phyloP scores from a whole-genome alignment of 2,113 vertebrate genomes.

The Oreotragus oreotragus region DNA sequence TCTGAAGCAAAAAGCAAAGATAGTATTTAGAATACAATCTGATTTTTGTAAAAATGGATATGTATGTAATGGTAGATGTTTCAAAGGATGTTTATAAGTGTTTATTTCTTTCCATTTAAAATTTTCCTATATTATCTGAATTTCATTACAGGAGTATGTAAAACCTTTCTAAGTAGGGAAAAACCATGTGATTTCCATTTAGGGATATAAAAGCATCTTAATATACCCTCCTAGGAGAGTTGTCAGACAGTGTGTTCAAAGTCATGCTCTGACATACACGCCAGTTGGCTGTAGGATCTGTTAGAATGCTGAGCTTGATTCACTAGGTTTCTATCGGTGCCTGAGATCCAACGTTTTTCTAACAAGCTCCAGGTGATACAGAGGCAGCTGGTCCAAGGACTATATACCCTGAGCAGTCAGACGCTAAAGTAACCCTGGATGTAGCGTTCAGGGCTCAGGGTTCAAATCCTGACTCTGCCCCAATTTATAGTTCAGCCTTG shows the following conservation, averaged over 20 bases:
- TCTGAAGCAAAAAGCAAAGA: not conserved
- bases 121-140: not conserved
- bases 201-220: not conserved
- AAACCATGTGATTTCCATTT: not conserved
- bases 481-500: not conserved
- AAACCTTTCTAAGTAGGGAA: not conserved
- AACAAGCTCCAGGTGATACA: not conserved
- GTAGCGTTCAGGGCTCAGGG: not conserved
- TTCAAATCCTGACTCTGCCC: not conserved
- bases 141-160: not conserved
- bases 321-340: not conserved
- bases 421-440: not conserved
- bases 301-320: not conserved
- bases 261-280: not conserved
- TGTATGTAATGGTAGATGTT: not conserved
- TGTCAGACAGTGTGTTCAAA: not conserved
- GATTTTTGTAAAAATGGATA: not conserved
- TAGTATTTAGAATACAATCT: not conserved
- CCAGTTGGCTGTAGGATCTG: not conserved
- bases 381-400: not conserved
- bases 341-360: not conserved
- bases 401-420: not conserved
- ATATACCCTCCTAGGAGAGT: not conserved
- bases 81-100: not conserved
- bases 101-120: not conserved